Base-by-base conservation (phyloP, 2,888 invertebrate genomes). In the Glyphotaelius pellucidus region DNA sequence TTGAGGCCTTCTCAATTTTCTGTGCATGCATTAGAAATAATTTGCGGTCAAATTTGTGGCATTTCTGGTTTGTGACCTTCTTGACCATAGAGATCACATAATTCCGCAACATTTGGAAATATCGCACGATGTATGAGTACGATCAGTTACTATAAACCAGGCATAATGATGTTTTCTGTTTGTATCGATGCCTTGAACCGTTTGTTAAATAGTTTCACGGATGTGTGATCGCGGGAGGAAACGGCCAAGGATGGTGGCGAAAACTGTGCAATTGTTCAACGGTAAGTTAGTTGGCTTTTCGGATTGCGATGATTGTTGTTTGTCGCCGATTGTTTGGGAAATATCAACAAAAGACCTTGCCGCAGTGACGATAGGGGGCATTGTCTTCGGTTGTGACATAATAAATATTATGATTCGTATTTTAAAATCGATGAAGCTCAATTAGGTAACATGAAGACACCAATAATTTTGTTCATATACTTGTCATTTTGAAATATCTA, bases 181-280 rank as follows among this genome's bases (percentile, higher is more conserved):
- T 67, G 25, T 67, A n/a, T 67, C 67, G 25, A 25, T 25, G 67
- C 67, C 67, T n/a, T 38, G 85, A 30, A 86, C 85, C 25, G 38
- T 42, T 42, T 30, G 85, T 42, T 42, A 38, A 35, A 89, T 38
- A 89, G 89, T 79, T 89, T 79, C 89, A 89, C 89, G 89, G 35
- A 79, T 89, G 79, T 80, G 89, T 38, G 79, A 32, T 14, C 88
- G 35, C 38, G 32, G 38, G 52, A 89, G 89, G 89, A 89, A 89
- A 80, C 38, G 42, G 79, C 89, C 89, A 89, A 89, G 89, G 89
- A 89, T 89, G 89, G 80, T 38, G 38, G 89, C n/a, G 38, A 89
- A 32, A 52, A 89, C 32, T 31, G 30, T 11, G 79, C 79, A 38
- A 89, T 89, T 80, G 89, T 86, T 86, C 86, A 32, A 83, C 35